Evolutionary conservation across 2,888 invertebrate genomes (phyloP), one percentile per base, ranked within the genome.

Genomic region (Anorthoa munda): DNA sequence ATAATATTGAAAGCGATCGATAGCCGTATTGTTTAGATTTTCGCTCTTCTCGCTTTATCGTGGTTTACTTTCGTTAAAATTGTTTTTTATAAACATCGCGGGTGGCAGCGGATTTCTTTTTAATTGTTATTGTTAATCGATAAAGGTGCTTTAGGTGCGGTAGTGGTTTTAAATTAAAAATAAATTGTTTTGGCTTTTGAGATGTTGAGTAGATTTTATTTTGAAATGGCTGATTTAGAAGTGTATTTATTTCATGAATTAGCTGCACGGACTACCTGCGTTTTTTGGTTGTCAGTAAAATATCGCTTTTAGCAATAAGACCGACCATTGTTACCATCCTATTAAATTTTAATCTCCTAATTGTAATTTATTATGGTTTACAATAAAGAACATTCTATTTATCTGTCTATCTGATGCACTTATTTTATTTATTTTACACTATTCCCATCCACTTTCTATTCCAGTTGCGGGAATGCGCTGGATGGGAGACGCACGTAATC

Each of bases 21-120:
- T 87, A 84, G 86, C 89, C 66, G 69, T 77, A 84, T 85, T 91
- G 91, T 91, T 91, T 91, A 88, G 89, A 88, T 87, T 89, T 86
- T 81, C 85, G 66, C 83, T 88, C 81, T 86, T 92, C 92, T 92
- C 92, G 92, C 86, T 87, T 89, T 88, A 89, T 87, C 82, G 81
- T 91, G 92, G 94, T 93, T 94, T 94, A 94, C 92, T 90, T 93
- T 92, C 82, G 82, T 87, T 87, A 91, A 88, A 90, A 91, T 92
- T 90, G 87, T 86, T 86, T 94, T 90, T 93, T 91, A 89, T 91
- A 93, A 95, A 95, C 94, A 95, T 87, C 66, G 66, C 72, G 84
- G 82, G 85, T 81, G 82, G 83, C 81, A 74, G 64, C 69, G 76
- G 83, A 48, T 79, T 83, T 81, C 73, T 76, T 81, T 84, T 79